phyloP scores from a whole-genome alignment of 2,888 invertebrate genomes.

The Busseola fusca region DNA sequence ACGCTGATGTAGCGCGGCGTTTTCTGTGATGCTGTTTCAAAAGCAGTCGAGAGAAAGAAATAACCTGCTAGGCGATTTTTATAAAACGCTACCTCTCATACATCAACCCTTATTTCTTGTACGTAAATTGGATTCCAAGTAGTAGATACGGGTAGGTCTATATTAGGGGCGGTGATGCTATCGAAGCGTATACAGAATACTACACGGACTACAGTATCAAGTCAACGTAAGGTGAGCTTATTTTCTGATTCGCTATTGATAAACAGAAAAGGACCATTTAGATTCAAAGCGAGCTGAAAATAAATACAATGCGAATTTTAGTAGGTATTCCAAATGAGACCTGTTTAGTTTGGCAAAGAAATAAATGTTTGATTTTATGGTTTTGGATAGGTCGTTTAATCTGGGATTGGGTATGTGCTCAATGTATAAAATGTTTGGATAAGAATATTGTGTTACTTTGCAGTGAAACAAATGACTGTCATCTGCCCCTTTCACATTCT shows the following conservation, averaged over 20 bases:
- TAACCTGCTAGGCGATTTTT: not conserved
- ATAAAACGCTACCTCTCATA: conserved; percentile 52
- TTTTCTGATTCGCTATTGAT: conserved; percentile 59
- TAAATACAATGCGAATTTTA: conserved; percentile 42
- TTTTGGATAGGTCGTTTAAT: conserved; percentile 11
- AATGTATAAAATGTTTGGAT: not conserved
- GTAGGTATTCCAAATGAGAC: conserved; percentile 30
- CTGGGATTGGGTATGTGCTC: not conserved
- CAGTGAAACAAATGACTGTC: not conserved
- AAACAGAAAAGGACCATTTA: conserved; percentile 53
- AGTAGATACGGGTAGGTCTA: conserved; percentile 82
- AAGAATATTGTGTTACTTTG: conserved; percentile 3
- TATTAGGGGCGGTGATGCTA: conserved; percentile 78
- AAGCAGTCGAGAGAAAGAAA: not conserved
- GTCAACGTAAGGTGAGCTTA: conserved; percentile 61
- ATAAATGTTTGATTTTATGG: conserved; percentile 29
- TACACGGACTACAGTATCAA: conserved; percentile 36
- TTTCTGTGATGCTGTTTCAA: not conserved
- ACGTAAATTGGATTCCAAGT: conserved; percentile 87
- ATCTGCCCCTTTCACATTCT: not conserved
- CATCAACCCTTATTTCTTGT: conserved; percentile 67
- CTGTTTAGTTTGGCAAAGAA: conserved; percentile 18
- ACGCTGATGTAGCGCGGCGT: not conserved
- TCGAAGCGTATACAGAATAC: conserved; percentile 71
- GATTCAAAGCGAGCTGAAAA: conserved; percentile 40